Evolutionary conservation across 2,888 invertebrate species (phyloP), one percentile per base, ranked within the genome.

Genomic region (Teleiodes luculella): DNA sequence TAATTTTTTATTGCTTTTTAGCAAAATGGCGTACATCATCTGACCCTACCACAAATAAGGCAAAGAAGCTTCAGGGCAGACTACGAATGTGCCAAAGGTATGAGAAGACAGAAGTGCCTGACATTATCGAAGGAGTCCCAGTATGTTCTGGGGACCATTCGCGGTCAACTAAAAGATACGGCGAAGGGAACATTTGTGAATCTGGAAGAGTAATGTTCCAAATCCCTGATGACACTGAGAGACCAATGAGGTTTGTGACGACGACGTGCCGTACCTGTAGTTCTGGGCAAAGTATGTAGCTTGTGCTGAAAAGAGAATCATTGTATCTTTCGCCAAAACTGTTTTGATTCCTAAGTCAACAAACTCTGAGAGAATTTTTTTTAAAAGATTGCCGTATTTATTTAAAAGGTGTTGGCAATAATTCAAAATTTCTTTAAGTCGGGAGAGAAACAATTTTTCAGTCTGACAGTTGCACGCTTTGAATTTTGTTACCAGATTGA

Each of bases 101-200:
- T 43, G 90, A 90, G 61, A 90, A 90, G 63, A 87, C 72, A 28
- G 90, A 90, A 62, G 90, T 90, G 3, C 90, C 90, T 0, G 90
- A 90, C 54, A 90, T 90, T 1, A 90, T 90, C 16, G 90, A 90
- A 55, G 90, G 88, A 0, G 90, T 90, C 2, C 90, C 90, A 0
- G 90, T 87, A 0, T 90, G 90, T 55, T 80, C 86, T 0, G 82
- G 79, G 5, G 85, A 85, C 49, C 77, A 82, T 51, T 70, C 70
- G 6, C 70, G 78, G 14, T 76, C 76, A 53, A 66, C 69, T 28
- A 83, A 81, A 63, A 73, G 75, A 50, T 78, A 69, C 55, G 76
- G 74, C 1, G 71, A 78, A n/a, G n/a, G n/a, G n/a, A n/a, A n/a
- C n/a, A n/a, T n/a, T n/a, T n/a, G 8, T 24, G 43, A 43, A 43